Base-by-base conservation (phyloP, 2,888 invertebrate genomes). In the Chrysina gloriosa region DNA sequence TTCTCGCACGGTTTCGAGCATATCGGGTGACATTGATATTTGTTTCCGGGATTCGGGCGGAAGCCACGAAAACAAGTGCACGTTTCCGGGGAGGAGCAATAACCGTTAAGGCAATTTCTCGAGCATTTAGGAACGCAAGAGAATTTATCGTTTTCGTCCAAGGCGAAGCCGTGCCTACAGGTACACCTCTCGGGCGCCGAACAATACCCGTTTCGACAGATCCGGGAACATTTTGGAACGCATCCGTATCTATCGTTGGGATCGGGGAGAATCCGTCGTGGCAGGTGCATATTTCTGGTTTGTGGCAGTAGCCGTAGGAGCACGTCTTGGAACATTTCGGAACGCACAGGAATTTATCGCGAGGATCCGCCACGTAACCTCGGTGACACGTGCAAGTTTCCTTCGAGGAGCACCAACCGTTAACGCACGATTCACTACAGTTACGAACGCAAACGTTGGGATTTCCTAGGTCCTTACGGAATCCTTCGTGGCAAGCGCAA, bases 241-340 rank as follows among this genome's bases (percentile, higher is more conserved):
- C 67, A 75, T 14, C 54, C 16, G 34, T 64, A 73, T 68, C 69
- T 74, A 54, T 74, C 73, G 0, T 21, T 47, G 9, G 67, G 45
- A 48, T 69, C 23, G 63, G 14, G 2, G 11, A 19, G 23, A 42
- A 68, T 6, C 74, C 74, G 1, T 58, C 11, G 25, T 70, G 65
- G 19, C 71, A 72, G 3, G 39, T 68, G 65, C 58, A 68, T 47
- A 48, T 77, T 68, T 84, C 70, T 27, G 70, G 73, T 7, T 67
- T 69, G 21, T 69, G 66, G 25, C 77, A 77, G 16, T 71, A 82
- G 83, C 86, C 87, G 68, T 83, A 74, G 1, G 80, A 80, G 23
- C 86, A 87, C 65, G 71, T 69, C 9, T 74, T 70, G 9, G 73
- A 71, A 72, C 90, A 90, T 0, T 61, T 61, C 4, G 90, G 89